phyloP scores from a whole-genome alignment of 2,113 vertebrate genomes.

The Oryctolagus cuniculus region DNA sequence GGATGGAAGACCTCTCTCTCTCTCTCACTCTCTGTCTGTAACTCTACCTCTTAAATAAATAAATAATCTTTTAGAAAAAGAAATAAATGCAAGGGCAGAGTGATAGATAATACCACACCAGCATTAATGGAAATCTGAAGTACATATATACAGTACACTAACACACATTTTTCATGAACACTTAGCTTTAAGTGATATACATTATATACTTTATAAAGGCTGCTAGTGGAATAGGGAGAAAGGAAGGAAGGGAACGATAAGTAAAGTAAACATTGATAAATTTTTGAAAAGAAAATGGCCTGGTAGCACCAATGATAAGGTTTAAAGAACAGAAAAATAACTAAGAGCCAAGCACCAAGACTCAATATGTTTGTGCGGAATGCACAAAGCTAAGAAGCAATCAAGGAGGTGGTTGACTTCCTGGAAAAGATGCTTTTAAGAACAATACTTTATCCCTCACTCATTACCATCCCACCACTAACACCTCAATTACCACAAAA shows the following conservation, averaged over 20 bases:
- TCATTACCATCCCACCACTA: not conserved
- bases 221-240: not conserved
- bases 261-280: conserved; percentile 26
- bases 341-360: not conserved
- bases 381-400: not conserved
- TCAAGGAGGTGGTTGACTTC: not conserved
- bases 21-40: too few relatives aligned
- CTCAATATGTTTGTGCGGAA: not conserved
- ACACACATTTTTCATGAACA: not conserved
- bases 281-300: conserved; percentile 25
- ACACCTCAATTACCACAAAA: not conserved
- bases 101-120: not conserved
- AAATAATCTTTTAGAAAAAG: too few relatives aligned
- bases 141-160: not conserved
- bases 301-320: not conserved
- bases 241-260: not conserved
- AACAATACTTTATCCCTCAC: not conserved
- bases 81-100: not conserved
- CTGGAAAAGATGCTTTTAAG: not conserved
- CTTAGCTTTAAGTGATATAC: not conserved
- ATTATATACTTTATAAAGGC: conserved; percentile 25
- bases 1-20: too few relatives aligned
- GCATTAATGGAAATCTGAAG: conserved; percentile 9
- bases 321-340: conserved; percentile 13
- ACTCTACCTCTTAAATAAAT: too few relatives aligned